Evolutionary conservation across 2,888 invertebrate genomes (phyloP).

Genomic region (Sinelater perroti): DNA sequence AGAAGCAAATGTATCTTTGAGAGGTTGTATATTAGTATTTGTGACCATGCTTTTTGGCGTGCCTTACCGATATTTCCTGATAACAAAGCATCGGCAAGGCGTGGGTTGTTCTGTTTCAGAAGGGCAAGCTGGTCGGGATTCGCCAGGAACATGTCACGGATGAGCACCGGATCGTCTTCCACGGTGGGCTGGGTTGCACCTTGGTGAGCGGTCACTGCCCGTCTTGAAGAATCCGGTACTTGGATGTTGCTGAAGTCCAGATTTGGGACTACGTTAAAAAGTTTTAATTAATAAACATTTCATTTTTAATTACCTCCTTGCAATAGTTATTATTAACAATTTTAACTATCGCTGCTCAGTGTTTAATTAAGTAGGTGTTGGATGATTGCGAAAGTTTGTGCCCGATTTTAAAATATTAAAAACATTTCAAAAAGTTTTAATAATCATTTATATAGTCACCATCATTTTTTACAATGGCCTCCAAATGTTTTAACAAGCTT

Average conservation of each 20-base stretch:
- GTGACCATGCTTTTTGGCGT: background rate
- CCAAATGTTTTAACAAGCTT: too few relatives aligned
- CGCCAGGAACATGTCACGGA: slow-evolving; percentile 85
- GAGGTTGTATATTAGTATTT: background rate
- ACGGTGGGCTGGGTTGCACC: slow-evolving; percentile 49
- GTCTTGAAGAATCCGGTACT: slow-evolving; percentile 69
- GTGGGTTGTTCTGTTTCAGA: slow-evolving; percentile 92
- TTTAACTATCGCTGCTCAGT: too few relatives aligned
- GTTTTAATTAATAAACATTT: slow-evolving; percentile 1
- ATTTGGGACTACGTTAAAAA: slow-evolving; percentile 51
- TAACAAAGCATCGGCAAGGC: slow-evolving; percentile 88
- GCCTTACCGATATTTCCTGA: slow-evolving; percentile 80
- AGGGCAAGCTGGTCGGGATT: slow-evolving; percentile 92
- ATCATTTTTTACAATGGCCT: too few relatives aligned
- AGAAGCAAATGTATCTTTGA: slow-evolving; percentile 75
- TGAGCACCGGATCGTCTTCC: slow-evolving; percentile 85
- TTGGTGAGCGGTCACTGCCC: slow-evolving; percentile 22
- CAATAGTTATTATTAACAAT: too few relatives aligned
- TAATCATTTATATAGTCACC: too few relatives aligned
- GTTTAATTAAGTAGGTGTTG: too few relatives aligned
- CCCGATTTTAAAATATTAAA: too few relatives aligned
- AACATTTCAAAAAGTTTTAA: too few relatives aligned
- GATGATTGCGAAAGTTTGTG: too few relatives aligned
- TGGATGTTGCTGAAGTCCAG: slow-evolving; percentile 89
- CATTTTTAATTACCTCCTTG: background rate